A percentile compares a stretch with the other conserved stretches of the same genome.
Conservation (phyloP, 2,888 invertebrate genomes). For the Apeira syringaria region DNA sequence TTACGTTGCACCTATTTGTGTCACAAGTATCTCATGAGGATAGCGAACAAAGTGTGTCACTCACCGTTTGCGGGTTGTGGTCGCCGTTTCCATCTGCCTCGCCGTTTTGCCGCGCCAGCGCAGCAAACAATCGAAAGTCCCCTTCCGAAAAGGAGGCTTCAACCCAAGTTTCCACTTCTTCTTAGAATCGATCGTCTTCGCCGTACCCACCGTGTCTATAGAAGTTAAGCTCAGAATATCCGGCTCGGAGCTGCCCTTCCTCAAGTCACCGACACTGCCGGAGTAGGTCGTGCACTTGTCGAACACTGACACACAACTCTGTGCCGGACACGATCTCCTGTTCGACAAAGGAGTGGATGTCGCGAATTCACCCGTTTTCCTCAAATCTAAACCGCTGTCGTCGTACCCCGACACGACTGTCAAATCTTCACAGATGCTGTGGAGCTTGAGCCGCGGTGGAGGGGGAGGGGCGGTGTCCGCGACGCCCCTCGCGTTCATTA, state of each 20-base stretch:
- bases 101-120: conserved; percentile 72
- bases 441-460: conserved; percentile 48
- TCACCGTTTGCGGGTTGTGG: conserved; percentile 51
- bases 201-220: conserved; percentile 45
- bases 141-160: conserved; percentile 66
- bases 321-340: conserved; percentile 60
- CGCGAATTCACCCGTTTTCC: conserved; percentile 51
- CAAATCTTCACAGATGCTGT: conserved; percentile 63
- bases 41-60: too few relatives aligned
- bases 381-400: conserved; percentile 63
- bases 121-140: conserved; percentile 70
- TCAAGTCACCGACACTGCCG: conserved; percentile 55
- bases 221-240: conserved; percentile 61
- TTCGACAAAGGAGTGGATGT: conserved; percentile 71
- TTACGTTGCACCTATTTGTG: too few relatives aligned
- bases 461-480: conserved; percentile 36
- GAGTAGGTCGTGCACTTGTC: conserved; percentile 60
- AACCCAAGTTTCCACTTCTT: conserved; percentile 64
- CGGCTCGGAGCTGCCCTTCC: conserved; percentile 69
- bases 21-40: too few relatives aligned
- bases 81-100: conserved; percentile 41
- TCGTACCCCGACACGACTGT: conserved; percentile 47
- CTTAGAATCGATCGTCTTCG: conserved; percentile 59
- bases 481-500: conserved; percentile 61
- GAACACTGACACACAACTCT: conserved; percentile 62